phyloP scores from a whole-genome alignment of 1,140 invertebrate species.

The Gonioctena quinquepunctata region DNA sequence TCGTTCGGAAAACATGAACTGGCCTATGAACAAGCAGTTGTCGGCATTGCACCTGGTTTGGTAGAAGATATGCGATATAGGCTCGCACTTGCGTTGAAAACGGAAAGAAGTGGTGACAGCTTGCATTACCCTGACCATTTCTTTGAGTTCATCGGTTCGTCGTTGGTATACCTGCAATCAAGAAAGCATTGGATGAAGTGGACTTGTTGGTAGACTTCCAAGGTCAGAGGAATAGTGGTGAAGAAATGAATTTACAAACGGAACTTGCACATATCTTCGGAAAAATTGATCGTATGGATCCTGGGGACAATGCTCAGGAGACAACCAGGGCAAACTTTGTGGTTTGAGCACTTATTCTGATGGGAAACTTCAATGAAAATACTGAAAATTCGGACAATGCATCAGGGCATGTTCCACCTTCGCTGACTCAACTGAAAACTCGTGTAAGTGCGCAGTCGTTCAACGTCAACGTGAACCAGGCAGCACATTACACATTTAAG shows the following conservation, averaged over 20 bases:
- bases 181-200: neutral
- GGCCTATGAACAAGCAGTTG: conserved; percentile 13
- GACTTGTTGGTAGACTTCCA: neutral
- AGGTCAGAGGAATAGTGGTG: neutral
- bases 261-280: conserved; percentile 8
- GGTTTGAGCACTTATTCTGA: neutral
- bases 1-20: conserved; percentile 18
- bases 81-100: conserved; percentile 7
- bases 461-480: neutral
- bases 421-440: neutral
- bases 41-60: conserved; percentile 10
- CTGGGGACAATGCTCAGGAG: neutral
- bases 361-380: neutral
- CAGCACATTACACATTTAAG: neutral
- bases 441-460: neutral
- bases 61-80: conserved; percentile 18
- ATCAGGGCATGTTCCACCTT: neutral
- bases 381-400: neutral
- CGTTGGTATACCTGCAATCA: conserved; percentile 5
- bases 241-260: neutral
- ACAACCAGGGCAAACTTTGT: neutral
- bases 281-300: conserved; percentile 4
- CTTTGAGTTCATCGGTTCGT: conserved; percentile 3
- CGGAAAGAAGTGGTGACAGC: conserved; percentile 23
- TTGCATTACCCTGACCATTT: conserved; percentile 11